phyloP scores from a whole-genome alignment of 2,888 invertebrate species.

The Molanna angustata region DNA sequence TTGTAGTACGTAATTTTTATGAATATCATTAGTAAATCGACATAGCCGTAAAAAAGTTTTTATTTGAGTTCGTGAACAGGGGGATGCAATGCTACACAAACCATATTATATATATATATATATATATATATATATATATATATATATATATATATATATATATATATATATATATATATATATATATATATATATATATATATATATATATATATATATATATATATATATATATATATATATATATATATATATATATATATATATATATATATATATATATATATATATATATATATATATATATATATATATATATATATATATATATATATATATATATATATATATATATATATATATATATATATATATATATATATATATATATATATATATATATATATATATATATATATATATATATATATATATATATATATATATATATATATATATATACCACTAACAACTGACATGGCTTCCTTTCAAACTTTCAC shows the following conservation, averaged over 20 bases:
- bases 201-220: background rate
- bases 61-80: no score
- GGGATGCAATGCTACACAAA: no score
- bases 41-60: no score
- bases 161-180: background rate
- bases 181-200: background rate
- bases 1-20: no score
- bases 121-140: background rate
- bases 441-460: background rate
- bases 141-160: background rate
- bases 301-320: background rate
- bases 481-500: no score
- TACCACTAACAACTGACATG: no score
- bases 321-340: background rate
- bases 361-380: background rate
- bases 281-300: background rate
- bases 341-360: background rate
- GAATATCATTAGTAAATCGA: no score
- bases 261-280: background rate
- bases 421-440: background rate
- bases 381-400: background rate
- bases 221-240: no score
- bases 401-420: background rate
- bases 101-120: background rate
- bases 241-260: background rate